Evolutionary conservation across 1,140 invertebrate genomes (phyloP), one percentile per base, ranked within the genome.

Genomic region (Triops cancriformis): DNA sequence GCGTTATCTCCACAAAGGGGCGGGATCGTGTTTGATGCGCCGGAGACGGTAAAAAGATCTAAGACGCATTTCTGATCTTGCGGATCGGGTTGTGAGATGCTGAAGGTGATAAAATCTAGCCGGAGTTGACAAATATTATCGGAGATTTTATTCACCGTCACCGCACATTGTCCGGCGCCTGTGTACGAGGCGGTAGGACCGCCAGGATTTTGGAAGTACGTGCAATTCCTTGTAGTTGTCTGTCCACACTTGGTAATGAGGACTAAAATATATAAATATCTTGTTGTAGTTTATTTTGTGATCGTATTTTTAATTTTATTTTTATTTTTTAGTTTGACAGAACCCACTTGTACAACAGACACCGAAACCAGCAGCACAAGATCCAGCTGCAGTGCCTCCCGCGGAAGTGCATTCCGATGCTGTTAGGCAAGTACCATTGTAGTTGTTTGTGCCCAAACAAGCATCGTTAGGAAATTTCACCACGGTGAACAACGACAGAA

Each of bases 331-430:
- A 64, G 14, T 23, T 6, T n/a, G n/a, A n/a, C n/a, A 84, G 28
- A 26, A 89, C 89, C 90, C 85, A 94, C 93, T 89, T 76, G 93
- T 87, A 82, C 93, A 94, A 82, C 93, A 94, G 76, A 90, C 88
- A 1, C 89, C 89, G 78, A 88, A 86, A 43, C 88, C 88, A 72
- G 88, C 89, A 11, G 91, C 91, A 83, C 93, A 94, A 5, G 82
- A 85, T 14, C 91, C 92, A 3, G 90, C 90, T 37, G 88, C 86
- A 6, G 87, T 87, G 0, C 93, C 93, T 74, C 88, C 89, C 26
- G 90, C 87, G 80, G 89, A 88, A 26, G 85, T 82, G 81, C 93
- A 94, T 83, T 94, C 91, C 43, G 89, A 86, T 78, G 88, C 87
- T 7, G 92, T 91, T 31, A 92, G 89, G 81, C 93, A 94, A 0